Base-by-base conservation (phyloP, 2,888 invertebrate genomes). In the Hypercompe scribonia region DNA sequence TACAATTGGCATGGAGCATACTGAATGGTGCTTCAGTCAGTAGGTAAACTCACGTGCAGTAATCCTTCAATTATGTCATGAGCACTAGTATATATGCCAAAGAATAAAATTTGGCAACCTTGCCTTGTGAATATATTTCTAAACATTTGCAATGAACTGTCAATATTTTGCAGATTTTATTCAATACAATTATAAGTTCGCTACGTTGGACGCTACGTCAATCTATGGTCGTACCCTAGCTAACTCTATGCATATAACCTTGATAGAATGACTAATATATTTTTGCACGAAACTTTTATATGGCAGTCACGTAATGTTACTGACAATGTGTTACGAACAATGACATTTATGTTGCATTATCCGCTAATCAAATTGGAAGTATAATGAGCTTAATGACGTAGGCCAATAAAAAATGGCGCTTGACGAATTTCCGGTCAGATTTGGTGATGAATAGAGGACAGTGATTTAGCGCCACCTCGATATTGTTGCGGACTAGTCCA, bases 281-380 rank as follows among this genome's bases (percentile, higher is more conserved):
- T 78, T 70, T 75, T 50, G 69, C 72, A 70, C 28, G 50, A 46
- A 65, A 39, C 39, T 71, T 82, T 75, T 71, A 46, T 69, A 85
- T 82, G 82, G 70, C 28, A 73, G 74, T 84, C 88, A 89, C 87
- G 88, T 85, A 78, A 74, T 74, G 58, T 75, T 76, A 34, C 79
- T 84, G 84, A 86, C 87, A 86, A 83, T 84, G 83, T 80, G 81
- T 78, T 80, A 82, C 74, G 79, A 88, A 90, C 89, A 90, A 90
- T 89, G 84, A 83, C 83, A 86, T 86, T 86, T 80, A 84, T 81
- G 79, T 83, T 84, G 81, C 83, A 88, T 88, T 87, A 86, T 83
- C 81, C 66, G 72, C 80, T 86, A 87, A 88, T 89, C 87, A 83
- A 85, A 84, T 71, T 68, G 67, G 66, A 75, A 61, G 78, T 34